phyloP scores from a whole-genome alignment of 2,797 vertebrate genomes.

The Melanotaenia pygmaea region DNA sequence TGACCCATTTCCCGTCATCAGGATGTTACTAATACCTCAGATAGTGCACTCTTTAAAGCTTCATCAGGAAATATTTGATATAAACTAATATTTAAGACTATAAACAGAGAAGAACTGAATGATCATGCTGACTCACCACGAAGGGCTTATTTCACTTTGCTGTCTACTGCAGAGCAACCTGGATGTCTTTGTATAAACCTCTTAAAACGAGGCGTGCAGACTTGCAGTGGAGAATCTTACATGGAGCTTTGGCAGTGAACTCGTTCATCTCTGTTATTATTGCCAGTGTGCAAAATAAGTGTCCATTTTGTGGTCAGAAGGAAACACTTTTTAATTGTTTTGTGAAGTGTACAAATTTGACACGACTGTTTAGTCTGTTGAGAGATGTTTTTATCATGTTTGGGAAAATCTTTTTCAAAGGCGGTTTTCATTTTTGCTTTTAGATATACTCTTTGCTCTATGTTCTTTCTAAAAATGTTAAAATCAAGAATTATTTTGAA shows the following conservation, averaged over 20 bases:
- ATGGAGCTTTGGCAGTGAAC: background rate
- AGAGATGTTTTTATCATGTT: too few species aligned
- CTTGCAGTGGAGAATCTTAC: background rate
- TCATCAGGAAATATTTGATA: background rate
- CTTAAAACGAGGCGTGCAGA: background rate
- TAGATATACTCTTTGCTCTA: too few species aligned
- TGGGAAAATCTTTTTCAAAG: too few species aligned
- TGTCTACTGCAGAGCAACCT: background rate
- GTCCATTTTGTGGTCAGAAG: background rate
- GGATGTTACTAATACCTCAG: background rate
- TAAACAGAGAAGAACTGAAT: background rate
- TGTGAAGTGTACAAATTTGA: too few species aligned
- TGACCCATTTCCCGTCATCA: background rate
- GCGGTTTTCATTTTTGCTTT: too few species aligned
- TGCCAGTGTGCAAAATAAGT: background rate
- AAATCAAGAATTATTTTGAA: too few species aligned
- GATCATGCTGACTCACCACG: background rate
- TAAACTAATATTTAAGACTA: background rate
- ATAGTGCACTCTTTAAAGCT: background rate
- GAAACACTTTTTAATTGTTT: too few species aligned
- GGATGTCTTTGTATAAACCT: constrained; percentile 15
- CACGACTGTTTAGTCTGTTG: too few species aligned
- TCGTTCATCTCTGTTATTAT: background rate
- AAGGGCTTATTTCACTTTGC: background rate
- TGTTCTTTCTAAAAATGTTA: too few species aligned